Evolutionary conservation across 2,113 vertebrate genomes (phyloP), one percentile per base, ranked within the genome.

Genomic region (Nerophis ophidion): DNA sequence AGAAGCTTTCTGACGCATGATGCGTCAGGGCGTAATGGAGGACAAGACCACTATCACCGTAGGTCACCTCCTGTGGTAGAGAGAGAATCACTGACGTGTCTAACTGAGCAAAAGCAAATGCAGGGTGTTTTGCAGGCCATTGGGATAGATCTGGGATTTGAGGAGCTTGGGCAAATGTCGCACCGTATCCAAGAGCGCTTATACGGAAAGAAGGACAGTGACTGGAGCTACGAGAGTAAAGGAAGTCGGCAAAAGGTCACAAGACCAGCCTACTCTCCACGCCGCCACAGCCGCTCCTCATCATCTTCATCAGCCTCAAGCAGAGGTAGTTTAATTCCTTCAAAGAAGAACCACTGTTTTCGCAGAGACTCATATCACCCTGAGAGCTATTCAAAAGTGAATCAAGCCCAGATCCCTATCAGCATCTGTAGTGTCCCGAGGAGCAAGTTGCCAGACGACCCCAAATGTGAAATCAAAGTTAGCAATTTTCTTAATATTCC

Each of bases 81-180:
- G 12, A 76, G 74, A 33, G 45, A 7, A 1, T 49, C 42, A 0
- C 17, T 67, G 50, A 63, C 63, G 0, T 68, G 55, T 4, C 80
- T 81, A 51, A 81, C 81, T 1, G 70, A 82, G 68, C 67, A 76
- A 48, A 86, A 83, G 48, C 79, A 83, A 55, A 81, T 87, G 70
- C 84, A 82, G 52, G 63, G 70, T 17, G 75, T 88, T 4, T 40
- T 88, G 50, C 78, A 85, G 65, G 81, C 82, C 11, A 87, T 87
- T 1, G 87, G 85, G 11, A 33, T 88, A 51, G 72, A 87, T 63
- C 44, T 88, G 26, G 87, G 81, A 48, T 71, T 70, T 1, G 87
- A 87, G 7, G 87, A 87, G 59, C 55, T 88, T 34, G 84, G 84
- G 11, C 82, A 86, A 63, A 85, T 88, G 82, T 81, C 80, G 0